Evolutionary conservation across 2,888 invertebrate genomes (phyloP).

Genomic region (Ligdia adustata): DNA sequence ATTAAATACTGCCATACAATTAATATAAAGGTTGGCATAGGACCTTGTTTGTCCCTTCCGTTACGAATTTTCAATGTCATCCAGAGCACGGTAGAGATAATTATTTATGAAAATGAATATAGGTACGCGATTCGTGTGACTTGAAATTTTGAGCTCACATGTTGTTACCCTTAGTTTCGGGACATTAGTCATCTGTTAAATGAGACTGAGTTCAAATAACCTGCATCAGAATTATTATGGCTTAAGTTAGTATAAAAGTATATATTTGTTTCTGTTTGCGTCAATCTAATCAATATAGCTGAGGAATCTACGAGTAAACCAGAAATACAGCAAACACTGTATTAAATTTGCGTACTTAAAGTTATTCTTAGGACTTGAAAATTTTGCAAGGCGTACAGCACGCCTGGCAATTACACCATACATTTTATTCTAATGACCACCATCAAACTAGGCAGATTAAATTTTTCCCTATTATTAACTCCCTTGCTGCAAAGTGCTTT

Average conservation of each 20-base stretch:
- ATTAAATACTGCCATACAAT: background rate
- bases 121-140: background rate
- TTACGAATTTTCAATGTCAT: constrained; percentile 9
- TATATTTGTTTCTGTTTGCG: too few relatives aligned
- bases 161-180: background rate
- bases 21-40: background rate
- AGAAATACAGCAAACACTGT: too few relatives aligned
- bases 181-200: constrained; percentile 1
- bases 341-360: too few relatives aligned
- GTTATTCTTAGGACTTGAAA: too few relatives aligned
- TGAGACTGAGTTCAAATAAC: background rate
- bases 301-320: too few relatives aligned
- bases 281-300: too few relatives aligned
- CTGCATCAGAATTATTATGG: too few relatives aligned
- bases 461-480: constrained; percentile 4
- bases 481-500: background rate
- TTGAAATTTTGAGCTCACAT: constrained; percentile 1
- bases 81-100: constrained; percentile 1
- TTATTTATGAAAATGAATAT: background rate
- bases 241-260: too few relatives aligned
- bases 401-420: constrained; percentile 3
- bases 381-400: too few relatives aligned
- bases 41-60: constrained; percentile 6
- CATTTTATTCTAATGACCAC: constrained; percentile 1
- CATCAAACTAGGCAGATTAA: constrained; percentile 3